A percentile compares a stretch with the other conserved stretches of the same genome.
Evolutionary conservation across 1,140 invertebrate genomes (phyloP).

Genomic region (Drosophila biarmipes): DNA sequence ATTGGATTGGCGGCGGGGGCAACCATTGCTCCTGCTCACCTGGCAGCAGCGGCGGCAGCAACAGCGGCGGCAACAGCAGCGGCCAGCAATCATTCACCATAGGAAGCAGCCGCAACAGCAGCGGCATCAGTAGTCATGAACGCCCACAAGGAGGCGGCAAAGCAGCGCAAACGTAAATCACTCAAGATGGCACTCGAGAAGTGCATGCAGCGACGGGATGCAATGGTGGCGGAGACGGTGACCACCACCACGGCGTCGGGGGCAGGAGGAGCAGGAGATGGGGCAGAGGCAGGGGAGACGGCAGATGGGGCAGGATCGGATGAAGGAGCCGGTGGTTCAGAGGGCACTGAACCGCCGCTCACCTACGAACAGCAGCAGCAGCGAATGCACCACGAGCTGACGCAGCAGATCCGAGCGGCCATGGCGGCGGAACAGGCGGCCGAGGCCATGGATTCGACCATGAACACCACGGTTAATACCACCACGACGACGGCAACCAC

Average conservation of each 20-base stretch:
- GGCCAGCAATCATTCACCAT: constrained; percentile 86
- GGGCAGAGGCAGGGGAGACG: neutral
- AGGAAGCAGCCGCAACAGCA: constrained; percentile 84
- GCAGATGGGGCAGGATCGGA: constrained; percentile 23
- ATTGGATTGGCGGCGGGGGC: constrained; percentile 87
- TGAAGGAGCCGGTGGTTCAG: constrained; percentile 11
- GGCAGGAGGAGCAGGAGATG: constrained; percentile 7
- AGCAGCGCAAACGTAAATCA: constrained; percentile 84
- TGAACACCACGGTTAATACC: constrained; percentile 53
- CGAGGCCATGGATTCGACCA: constrained; percentile 59
- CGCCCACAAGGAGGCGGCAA: constrained; percentile 78
- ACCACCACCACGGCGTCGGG: neutral
- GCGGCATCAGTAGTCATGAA: constrained; percentile 84
- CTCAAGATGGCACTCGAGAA: constrained; percentile 84
- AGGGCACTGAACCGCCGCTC: constrained; percentile 34
- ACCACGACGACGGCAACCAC: constrained; percentile 17
- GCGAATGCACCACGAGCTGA: constrained; percentile 55
- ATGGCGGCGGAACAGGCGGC: constrained; percentile 59
- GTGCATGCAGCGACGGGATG: constrained; percentile 81
- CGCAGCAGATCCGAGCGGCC: constrained; percentile 64
- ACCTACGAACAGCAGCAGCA: constrained; percentile 65
- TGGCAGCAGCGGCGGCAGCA: constrained; percentile 81
- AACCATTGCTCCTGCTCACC: constrained; percentile 80
- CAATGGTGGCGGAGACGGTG: constrained; percentile 53
- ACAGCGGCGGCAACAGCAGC: constrained; percentile 83